Base-by-base conservation (phyloP, 2,797 vertebrate species). In the Setipinna tenuifilis region DNA sequence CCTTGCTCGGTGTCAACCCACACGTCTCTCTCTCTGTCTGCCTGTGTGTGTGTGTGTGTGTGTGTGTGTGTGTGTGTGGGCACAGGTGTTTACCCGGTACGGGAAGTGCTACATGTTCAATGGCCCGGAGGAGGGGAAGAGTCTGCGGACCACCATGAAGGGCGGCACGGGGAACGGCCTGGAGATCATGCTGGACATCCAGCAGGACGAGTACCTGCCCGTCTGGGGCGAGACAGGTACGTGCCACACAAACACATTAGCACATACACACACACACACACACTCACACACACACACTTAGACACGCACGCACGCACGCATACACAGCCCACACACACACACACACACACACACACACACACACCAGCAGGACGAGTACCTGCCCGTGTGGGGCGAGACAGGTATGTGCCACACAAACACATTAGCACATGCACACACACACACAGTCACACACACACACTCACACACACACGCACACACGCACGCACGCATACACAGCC, bases 41-140 rank as follows among this genome's bases (percentile, higher is more conserved):
- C 21, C 41, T 12, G 5, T n/a, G 16, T 10, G 62, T 28, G 14
- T 58, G 0, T n/a, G n/a, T n/a, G n/a, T n/a, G n/a, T n/a, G n/a
- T n/a, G n/a, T n/a, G n/a, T n/a, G n/a, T n/a, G n/a, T n/a, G n/a
- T n/a, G n/a, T n/a, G n/a, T n/a, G n/a, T n/a, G n/a, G n/a, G n/a
- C 2, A 28, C 90, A 95, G 98, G 98, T 99, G 91, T 99, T 99
- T 95, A 99, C 98, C 93, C 97, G 98, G 89, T 99, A 99, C 28
- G 98, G 98, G 87, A 99, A 99, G 93, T 99, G 98, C 93, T 99
- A 99, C 94, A 97, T 98, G 97, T 99, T 99, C 93, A 99, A 99
- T 88, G 98, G 98, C 58, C 98, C 95, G 71, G 97, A 99, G 92
- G 98, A 99, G 54, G 98, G 98, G 75, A 96, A 97, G 88, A 96